Base-by-base conservation (phyloP, 1,140 invertebrate species). In the Meloidogyne hapla region DNA sequence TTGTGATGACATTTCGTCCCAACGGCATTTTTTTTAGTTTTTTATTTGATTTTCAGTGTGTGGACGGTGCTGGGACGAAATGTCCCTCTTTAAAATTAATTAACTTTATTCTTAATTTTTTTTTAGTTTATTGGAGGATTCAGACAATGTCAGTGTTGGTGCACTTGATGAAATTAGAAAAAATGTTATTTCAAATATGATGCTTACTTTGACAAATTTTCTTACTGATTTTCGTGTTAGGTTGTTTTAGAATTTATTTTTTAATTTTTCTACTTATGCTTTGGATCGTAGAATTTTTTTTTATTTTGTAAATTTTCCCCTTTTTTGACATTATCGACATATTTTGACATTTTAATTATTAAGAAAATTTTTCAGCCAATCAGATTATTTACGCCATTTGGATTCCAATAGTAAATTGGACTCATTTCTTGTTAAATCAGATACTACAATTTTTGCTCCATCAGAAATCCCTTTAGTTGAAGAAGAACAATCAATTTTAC, bases 181-280 rank as follows among this genome's bases (percentile, higher is more conserved):
- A 42, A 89, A 89, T 79, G 88, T 89, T 72, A 82, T 88, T 28
- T 83, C 87, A 9, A 87, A 88, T 68, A 75, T 89, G 23, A 86
- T 88, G 12, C 77, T 88, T 40, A 80, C 84, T n/a, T 78, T 90
- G 42, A 88, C 89, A 76, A 88, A 88, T 76, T 83, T 89, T 79
- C 87, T 89, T 18, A 84, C 81, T 12, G 88, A 88, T 63, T 90
- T 90, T 77, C 83, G 88, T 71, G 83, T 85, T 67, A 63, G 71
- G 71, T 73, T 13, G 26, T 73, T 72, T 48, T 48, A 48, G 13
- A 42, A 38, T 38, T 38, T 38, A 4, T 38, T 38, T 38, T 38
- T 38, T 38, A 38, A 38, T 38, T 38, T 38, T n/a, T n/a, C n/a
- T n/a, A n/a, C n/a, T n/a, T n/a, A n/a, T n/a, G n/a, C n/a, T n/a